A percentile compares a stretch with the other conserved stretches of the same genome.
Conservation (phyloP, 1,140 invertebrate species). For the Lucilia sericata region DNA sequence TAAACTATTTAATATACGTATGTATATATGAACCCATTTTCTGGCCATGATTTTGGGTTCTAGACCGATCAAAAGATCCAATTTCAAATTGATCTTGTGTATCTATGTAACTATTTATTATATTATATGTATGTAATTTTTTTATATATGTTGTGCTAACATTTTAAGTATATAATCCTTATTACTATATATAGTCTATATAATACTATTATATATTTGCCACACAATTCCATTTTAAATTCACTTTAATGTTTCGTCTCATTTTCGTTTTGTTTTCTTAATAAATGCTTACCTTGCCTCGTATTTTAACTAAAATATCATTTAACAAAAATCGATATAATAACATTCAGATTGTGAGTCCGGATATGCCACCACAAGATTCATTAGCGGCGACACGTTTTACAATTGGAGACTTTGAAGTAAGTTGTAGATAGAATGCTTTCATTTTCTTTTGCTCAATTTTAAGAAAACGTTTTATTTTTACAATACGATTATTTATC, state of each 20-base stretch:
- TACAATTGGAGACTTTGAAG: conserved; percentile 75
- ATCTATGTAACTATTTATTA: neutral
- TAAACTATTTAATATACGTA: neutral
- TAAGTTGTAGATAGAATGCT: conserved; percentile 66
- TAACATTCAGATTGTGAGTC: conserved; percentile 70
- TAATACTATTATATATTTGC: neutral
- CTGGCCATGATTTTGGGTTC: neutral
- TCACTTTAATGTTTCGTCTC: conserved; percentile 37
- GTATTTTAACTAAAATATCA: conserved; percentile 10
- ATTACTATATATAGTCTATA: neutral
- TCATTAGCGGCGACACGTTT: conserved; percentile 72
- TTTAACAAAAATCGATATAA: conserved; percentile 6
- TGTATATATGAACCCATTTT: neutral
- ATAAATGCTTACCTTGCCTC: conserved; percentile 30
- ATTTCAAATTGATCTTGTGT: neutral
- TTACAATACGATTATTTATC: neutral
- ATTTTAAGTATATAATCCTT: conserved; percentile 1
- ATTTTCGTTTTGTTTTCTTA: conserved; percentile 35
- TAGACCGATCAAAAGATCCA: neutral
- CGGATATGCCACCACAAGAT: conserved; percentile 72
- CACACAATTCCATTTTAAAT: conserved; percentile 48
- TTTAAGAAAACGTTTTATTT: neutral
- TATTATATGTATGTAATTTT: no score
- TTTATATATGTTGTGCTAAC: conserved; percentile 35
- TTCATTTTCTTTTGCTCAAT: conserved; percentile 2